Evolutionary conservation across 2,888 invertebrate genomes (phyloP).

Genomic region (Oithona nana): DNA sequence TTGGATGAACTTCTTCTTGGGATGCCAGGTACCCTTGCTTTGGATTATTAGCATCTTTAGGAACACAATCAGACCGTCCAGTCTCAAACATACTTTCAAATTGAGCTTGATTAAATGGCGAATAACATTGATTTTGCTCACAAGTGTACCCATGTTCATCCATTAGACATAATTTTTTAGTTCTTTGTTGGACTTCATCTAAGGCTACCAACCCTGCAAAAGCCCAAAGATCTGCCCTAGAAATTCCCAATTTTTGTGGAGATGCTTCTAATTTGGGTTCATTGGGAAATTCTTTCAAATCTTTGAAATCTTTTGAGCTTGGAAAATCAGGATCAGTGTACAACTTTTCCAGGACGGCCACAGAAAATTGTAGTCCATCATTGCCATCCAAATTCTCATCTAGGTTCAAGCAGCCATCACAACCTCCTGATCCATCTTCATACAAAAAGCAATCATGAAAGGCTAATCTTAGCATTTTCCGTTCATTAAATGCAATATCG

Average conservation of each 20-base stretch:
- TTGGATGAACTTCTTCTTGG: background rate
- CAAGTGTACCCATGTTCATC: background rate
- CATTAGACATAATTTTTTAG: background rate
- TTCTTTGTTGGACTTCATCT: background rate
- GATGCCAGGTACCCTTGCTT: background rate
- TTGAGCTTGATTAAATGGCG: background rate
- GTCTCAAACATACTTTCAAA: background rate
- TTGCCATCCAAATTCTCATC: background rate
- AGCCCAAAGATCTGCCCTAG: background rate
- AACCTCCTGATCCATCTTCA: background rate
- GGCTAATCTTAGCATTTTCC: background rate
- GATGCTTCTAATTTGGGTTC: background rate
- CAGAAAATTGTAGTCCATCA: background rate
- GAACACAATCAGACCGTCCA: background rate
- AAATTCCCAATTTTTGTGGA: background rate
- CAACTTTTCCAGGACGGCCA: background rate
- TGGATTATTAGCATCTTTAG: background rate
- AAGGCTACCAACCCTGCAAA: background rate
- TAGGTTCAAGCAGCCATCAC: background rate
- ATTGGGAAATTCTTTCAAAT: too few species aligned
- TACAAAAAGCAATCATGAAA: background rate
- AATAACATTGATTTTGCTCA: background rate
- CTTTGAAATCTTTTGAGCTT: too few species aligned
- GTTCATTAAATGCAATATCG: background rate
- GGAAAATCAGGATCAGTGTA: background rate